Evolutionary conservation across 1,140 invertebrate genomes (phyloP).

Genomic region (Formica selysi): DNA sequence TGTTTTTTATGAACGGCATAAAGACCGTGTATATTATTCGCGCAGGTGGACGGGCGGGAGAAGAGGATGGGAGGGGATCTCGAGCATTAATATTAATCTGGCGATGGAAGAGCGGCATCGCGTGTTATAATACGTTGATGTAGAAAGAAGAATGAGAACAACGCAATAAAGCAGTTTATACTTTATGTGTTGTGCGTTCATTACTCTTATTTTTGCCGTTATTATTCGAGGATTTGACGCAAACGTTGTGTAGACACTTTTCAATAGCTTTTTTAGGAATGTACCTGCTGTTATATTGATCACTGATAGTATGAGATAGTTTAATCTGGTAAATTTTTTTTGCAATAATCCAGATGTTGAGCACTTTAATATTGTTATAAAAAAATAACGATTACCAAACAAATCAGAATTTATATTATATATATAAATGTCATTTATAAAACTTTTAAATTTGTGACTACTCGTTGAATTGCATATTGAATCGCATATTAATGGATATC

Average conservation of each 20-base stretch:
- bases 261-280: background rate
- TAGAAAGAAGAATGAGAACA: conserved; percentile 29
- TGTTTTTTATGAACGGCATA: conserved; percentile 42
- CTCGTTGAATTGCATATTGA: background rate
- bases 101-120: conserved; percentile 28
- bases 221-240: conserved; percentile 23
- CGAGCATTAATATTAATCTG: conserved; percentile 54
- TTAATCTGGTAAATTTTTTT: conserved; percentile 29
- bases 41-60: background rate
- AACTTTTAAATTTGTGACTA: background rate
- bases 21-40: conserved; percentile 26
- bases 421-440: background rate
- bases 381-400: background rate
- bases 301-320: background rate
- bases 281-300: background rate
- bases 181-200: background rate
- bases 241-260: background rate
- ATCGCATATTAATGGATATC: conserved; percentile 8
- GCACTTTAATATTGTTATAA: conserved; percentile 3
- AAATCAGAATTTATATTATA: background rate
- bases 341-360: background rate
- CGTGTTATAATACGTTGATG: conserved; percentile 42
- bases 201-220: conserved; percentile 48
- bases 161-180: conserved; percentile 48
- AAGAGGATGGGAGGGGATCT: conserved; percentile 9